A percentile compares a stretch with the other conserved stretches of the same genome.
phyloP scores from a whole-genome alignment of 1,140 invertebrate genomes.

The Acyrthosiphon pisum region DNA sequence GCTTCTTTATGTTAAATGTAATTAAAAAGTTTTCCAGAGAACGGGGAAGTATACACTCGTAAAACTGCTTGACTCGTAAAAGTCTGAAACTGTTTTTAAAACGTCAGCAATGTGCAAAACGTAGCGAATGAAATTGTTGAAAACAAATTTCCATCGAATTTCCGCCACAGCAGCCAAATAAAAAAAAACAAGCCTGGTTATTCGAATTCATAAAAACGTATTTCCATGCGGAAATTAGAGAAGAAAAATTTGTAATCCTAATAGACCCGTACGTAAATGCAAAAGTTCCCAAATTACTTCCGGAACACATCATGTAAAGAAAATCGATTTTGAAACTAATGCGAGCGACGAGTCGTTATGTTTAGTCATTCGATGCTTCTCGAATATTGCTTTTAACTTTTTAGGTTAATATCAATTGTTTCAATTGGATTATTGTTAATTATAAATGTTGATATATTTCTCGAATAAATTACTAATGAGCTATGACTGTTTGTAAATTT shows the following conservation, averaged over 20 bases:
- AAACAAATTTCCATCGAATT: constrained; percentile 44
- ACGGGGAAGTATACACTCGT: background rate
- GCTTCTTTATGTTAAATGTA: constrained; percentile 28
- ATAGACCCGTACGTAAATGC: background rate
- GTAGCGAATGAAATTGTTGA: constrained; percentile 10
- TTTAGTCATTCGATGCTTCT: background rate
- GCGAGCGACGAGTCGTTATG: background rate
- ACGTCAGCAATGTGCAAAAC: constrained; percentile 27
- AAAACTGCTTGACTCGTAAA: constrained; percentile 27
- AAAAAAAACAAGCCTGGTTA: background rate
- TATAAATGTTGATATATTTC: background rate
- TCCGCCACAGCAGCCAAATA: background rate
- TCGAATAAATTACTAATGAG: background rate
- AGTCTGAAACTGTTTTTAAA: constrained; percentile 44
- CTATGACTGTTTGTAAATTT: background rate
- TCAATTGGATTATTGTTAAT: background rate
- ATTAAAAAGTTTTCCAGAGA: constrained; percentile 38
- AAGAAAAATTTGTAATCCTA: constrained; percentile 23
- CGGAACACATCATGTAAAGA: background rate
- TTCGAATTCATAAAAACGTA: background rate
- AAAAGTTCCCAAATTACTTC: constrained; percentile 20
- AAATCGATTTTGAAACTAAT: constrained; percentile 24
- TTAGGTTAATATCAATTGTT: background rate
- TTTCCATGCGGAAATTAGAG: constrained; percentile 32
- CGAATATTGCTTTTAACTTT: background rate